Percentiles rank a stretch among this genome's conserved stretches.
phyloP scores from a whole-genome alignment of 35 echinoderm and acorn worm genomes.

The Heliocidaris erythrogramma region DNA sequence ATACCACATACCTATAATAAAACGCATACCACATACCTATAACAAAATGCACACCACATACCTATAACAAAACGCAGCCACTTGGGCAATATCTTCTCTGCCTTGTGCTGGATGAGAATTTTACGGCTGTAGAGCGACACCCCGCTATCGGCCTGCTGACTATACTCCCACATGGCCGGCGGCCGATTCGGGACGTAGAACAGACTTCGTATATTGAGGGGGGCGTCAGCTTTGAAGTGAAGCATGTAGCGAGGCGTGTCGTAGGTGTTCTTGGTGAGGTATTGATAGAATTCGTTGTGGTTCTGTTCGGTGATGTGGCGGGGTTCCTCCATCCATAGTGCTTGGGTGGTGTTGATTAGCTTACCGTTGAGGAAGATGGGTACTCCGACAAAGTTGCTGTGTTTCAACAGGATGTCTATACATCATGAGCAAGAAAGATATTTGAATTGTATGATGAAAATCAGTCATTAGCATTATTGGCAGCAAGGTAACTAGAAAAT shows the following conservation, averaged over 20 bases:
- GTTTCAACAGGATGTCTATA: conserved; percentile 88
- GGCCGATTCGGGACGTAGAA: conserved; percentile 86
- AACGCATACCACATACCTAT: conserved; percentile 87
- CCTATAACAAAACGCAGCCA: conserved; percentile 93
- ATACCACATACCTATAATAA: conserved; percentile 74
- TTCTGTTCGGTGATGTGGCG: conserved; percentile 74
- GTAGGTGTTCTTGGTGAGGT: conserved; percentile 81
- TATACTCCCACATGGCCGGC: conserved; percentile 90
- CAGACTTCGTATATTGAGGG: conserved; percentile 83
- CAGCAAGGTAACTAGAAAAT: no score
- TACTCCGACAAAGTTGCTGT: conserved; percentile 95
- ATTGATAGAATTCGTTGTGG: conserved; percentile 88
- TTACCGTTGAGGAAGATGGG: conserved; percentile 91
- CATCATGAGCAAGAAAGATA: conserved; percentile 22
- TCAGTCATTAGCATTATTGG: no score
- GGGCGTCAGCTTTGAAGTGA: conserved; percentile 90
- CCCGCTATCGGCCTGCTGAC: conserved; percentile 78
- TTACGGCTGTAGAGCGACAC: conserved; percentile 88
- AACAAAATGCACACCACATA: conserved; percentile 82
- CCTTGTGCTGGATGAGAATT: conserved; percentile 85
- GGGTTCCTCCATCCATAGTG: conserved; percentile 79
- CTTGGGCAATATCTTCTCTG: conserved; percentile 93
- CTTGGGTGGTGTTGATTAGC: conserved; percentile 86
- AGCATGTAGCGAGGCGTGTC: conserved; percentile 87
- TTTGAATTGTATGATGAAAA: not conserved